Evolutionary conservation across 2,888 invertebrate species (phyloP), one percentile per base, ranked within the genome.

Genomic region (Agriotes lineatus): DNA sequence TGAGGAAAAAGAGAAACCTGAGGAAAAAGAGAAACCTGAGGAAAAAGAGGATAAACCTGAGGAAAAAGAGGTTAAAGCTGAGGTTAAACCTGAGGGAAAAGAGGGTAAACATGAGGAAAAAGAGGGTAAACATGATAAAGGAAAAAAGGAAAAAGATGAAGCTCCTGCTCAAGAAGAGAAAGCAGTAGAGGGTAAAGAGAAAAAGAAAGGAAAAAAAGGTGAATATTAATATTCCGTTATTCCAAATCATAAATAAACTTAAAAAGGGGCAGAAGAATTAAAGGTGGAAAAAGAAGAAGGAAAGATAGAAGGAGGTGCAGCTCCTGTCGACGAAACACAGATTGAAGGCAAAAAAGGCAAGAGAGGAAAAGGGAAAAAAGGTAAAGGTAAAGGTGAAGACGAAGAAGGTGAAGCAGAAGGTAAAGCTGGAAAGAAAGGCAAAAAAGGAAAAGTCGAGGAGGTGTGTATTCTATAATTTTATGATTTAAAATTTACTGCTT

Each of bases 71-170:
- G n/a, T n/a, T n/a, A n/a, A n/a, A n/a, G n/a, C n/a, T n/a, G n/a
- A n/a, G n/a, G n/a, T n/a, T n/a, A n/a, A n/a, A n/a, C n/a, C n/a
- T n/a, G n/a, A n/a, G n/a, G n/a, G n/a, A n/a, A n/a, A n/a, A n/a
- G n/a, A n/a, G n/a, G n/a, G n/a, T n/a, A n/a, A n/a, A n/a, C n/a
- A n/a, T n/a, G n/a, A n/a, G n/a, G n/a, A n/a, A n/a, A n/a, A n/a
- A n/a, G n/a, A n/a, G n/a, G n/a, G n/a, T n/a, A n/a, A n/a, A n/a
- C n/a, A n/a, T n/a, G 6, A 37, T 12, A 37, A 5, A 37, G n/a
- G n/a, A n/a, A n/a, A n/a, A n/a, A n/a, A n/a, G 45, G 18, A 45
- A 18, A 16, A 12, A 45, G 45, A 45, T n/a, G 45, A 45, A 18
- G 18, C 3, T 10, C 3, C n/a, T 1, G 16, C 12, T 14, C 10